Evolutionary conservation across 92 coral and sea anemone species (phyloP).

Genomic region (Isaurus tuberculatus): DNA sequence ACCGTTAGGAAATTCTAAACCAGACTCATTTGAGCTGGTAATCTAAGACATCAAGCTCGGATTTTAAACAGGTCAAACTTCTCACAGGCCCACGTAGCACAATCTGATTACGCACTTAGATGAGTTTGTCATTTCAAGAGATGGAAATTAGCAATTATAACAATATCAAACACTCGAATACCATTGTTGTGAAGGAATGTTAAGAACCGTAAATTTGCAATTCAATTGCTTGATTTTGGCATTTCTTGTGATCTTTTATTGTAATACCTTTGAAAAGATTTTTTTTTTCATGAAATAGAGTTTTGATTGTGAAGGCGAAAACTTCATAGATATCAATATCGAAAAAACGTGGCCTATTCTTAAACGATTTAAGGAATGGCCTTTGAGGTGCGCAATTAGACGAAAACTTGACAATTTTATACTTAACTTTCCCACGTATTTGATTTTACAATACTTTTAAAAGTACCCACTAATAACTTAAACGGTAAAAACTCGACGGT

Average conservation of each 20-base stretch:
- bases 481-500: too few relatives aligned
- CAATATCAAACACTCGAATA: slow-evolving; percentile 1
- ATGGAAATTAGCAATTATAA: slow-evolving; percentile 3
- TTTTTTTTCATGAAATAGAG: background rate
- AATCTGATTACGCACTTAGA: background rate
- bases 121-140: background rate
- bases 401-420: too few relatives aligned
- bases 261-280: background rate
- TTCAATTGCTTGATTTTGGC: background rate
- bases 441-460: too few relatives aligned
- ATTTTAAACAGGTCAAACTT: slow-evolving; percentile 30
- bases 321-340: background rate
- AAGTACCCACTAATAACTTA: too few relatives aligned
- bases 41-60: slow-evolving; percentile 9
- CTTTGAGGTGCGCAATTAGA: too few relatives aligned
- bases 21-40: slow-evolving; percentile 14
- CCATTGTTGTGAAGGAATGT: slow-evolving; percentile 18
- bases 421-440: too few relatives aligned
- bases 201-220: slow-evolving; percentile 3
- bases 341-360: background rate
- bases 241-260: background rate
- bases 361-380: too few relatives aligned
- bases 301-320: background rate
- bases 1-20: slow-evolving; percentile 43
- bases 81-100: slow-evolving; percentile 30